These are phyloP conservation scores for Rhagonycha fulva DNA, from an alignment of 2,888 invertebrate genomes.

Conservation along the genomic window DNA sequence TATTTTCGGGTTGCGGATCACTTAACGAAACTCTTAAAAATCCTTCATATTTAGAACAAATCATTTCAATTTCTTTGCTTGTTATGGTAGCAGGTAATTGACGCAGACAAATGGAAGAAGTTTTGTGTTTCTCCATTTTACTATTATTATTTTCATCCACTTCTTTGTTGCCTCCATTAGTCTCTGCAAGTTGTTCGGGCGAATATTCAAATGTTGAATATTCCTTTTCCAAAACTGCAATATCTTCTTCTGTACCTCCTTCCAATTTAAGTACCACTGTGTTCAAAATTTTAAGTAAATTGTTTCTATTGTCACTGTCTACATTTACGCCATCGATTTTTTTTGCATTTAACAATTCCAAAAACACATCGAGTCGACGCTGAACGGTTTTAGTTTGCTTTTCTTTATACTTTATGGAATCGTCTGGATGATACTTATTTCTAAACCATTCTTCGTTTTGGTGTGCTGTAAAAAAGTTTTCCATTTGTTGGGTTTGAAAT, in stretches of 20 bases:
- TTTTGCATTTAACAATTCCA: conserved; percentile 77
- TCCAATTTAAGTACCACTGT: conserved; percentile 96
- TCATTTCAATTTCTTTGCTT: conserved; percentile 72
- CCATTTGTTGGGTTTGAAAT: conserved; percentile 93
- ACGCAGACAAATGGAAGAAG: conserved; percentile 94
- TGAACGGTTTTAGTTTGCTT: conserved; percentile 82
- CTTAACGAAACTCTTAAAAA: conserved; percentile 95
- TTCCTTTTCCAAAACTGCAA: conserved; percentile 79
- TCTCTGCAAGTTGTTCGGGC: too few relatives aligned
- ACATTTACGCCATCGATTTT: conserved; percentile 78
- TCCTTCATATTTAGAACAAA: conserved; percentile 76
- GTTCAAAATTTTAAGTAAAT: conserved; percentile 86
- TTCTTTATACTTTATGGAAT: conserved; percentile 86
- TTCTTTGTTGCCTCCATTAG: neutral
- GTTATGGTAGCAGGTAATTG: conserved; percentile 96
- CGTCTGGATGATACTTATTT: conserved; percentile 97
- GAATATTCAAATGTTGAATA: conserved; percentile 47
- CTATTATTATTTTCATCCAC: conserved; percentile 34
- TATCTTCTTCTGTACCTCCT: conserved; percentile 88
- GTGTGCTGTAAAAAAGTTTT: conserved; percentile 98
- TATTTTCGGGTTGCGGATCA: conserved; percentile 93
- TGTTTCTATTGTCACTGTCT: conserved; percentile 83
- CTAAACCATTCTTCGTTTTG: conserved; percentile 99
- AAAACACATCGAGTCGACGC: conserved; percentile 88
- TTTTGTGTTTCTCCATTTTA: conserved; percentile 70